Conservation (phyloP, 2,888 invertebrate species). For the Orgyia antiqua region DNA sequence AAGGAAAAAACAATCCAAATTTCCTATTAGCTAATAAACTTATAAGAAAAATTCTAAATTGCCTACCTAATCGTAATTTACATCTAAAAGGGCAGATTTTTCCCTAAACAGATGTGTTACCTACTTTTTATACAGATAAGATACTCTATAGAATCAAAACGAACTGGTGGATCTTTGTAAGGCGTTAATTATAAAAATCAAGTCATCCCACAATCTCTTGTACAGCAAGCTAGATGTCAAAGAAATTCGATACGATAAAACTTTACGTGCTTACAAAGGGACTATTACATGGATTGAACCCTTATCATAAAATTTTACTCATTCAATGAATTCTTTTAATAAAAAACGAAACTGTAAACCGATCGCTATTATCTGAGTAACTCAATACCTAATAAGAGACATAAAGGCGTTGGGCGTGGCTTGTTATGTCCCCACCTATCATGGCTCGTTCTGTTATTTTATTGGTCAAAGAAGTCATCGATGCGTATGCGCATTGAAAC, state of each 20-base stretch:
- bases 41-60: too few relatives aligned
- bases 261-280: conserved; percentile 27
- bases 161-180: too few relatives aligned
- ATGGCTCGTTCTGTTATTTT: conserved; percentile 33
- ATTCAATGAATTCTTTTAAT: conserved; percentile 41
- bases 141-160: too few relatives aligned
- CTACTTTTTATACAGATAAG: too few relatives aligned
- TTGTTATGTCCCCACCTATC: conserved; percentile 36
- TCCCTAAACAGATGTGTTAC: too few relatives aligned
- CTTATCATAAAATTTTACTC: conserved; percentile 38
- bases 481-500: conserved; percentile 50
- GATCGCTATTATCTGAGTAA: conserved; percentile 55
- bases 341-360: conserved; percentile 38
- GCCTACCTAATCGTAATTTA: too few relatives aligned
- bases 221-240: conserved; percentile 19
- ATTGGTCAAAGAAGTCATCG: conserved; percentile 46
- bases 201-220: conserved; percentile 15
- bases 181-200: conserved; percentile 16
- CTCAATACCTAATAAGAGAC: conserved; percentile 52
- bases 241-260: conserved; percentile 29
- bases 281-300: conserved; percentile 34
- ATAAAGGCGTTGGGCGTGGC: conserved; percentile 55
- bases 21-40: too few relatives aligned
- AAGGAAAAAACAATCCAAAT: too few relatives aligned
- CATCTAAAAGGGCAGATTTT: too few relatives aligned